These are phyloP conservation scores for Ictalurus punctatus DNA, from an alignment of 2,113 vertebrate genomes.

Conservation along the genomic window DNA sequence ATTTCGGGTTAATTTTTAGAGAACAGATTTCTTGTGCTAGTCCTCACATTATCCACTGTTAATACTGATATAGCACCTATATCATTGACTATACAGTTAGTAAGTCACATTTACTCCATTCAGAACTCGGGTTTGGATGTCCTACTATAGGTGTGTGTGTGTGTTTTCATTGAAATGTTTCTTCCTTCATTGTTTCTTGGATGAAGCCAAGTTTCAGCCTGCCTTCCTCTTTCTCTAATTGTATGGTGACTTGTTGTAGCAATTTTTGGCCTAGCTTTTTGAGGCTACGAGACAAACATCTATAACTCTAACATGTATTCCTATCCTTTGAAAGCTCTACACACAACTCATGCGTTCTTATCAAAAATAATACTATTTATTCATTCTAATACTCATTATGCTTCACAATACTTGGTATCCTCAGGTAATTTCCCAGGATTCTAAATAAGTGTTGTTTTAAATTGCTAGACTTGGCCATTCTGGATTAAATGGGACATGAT, in stretches of 20 bases:
- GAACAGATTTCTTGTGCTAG: neutral
- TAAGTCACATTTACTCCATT: neutral
- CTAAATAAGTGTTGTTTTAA: neutral
- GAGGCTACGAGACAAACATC: neutral
- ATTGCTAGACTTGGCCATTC: neutral
- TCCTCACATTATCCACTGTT: neutral
- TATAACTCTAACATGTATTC: neutral
- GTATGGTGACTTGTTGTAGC: neutral
- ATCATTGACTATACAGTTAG: neutral
- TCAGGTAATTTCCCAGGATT: neutral
- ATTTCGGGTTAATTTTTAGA: neutral
- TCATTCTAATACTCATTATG: neutral
- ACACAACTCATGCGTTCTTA: neutral
- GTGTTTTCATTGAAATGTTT: neutral
- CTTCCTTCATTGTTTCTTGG: slow-evolving; percentile 5
- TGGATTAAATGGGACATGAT: neutral
- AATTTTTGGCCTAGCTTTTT: neutral
- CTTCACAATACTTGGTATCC: neutral
- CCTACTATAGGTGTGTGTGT: neutral
- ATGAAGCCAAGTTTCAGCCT: neutral
- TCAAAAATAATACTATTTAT: neutral
- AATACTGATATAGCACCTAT: neutral
- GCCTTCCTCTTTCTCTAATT: neutral
- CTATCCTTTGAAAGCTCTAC: no score
- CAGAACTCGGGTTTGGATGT: neutral